These are phyloP conservation scores for Poeciliopsis presidionis DNA, from an alignment of 2,797 vertebrate species.

Conservation along the genomic window DNA sequence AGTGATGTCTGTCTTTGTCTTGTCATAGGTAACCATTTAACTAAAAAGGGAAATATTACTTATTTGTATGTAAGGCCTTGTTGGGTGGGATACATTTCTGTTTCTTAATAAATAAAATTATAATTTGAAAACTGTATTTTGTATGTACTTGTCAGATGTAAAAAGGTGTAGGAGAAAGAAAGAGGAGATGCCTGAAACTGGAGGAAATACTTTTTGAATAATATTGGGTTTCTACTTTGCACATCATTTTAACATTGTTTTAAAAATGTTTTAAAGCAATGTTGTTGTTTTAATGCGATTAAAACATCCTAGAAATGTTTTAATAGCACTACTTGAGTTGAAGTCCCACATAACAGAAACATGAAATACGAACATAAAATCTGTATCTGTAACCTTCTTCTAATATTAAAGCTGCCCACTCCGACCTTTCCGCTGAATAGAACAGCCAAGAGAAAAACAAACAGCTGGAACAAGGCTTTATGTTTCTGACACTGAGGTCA, in stretches of 20 bases:
- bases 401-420: too few species aligned
- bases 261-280: neutral
- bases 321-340: neutral
- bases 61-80: neutral
- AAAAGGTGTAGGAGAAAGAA: neutral
- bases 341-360: neutral
- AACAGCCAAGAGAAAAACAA: neutral
- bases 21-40: neutral
- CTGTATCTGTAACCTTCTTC: neutral
- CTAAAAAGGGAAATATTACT: neutral
- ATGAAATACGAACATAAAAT: neutral
- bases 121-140: neutral
- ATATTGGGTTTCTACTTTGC: neutral
- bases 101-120: neutral
- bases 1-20: neutral
- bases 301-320: neutral
- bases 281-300: too few species aligned
- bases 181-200: neutral
- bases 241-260: neutral
- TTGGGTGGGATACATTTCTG: neutral
- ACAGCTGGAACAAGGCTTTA: neutral
- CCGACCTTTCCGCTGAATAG: neutral
- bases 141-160: neutral
- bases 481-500: slow-evolving; percentile 21
- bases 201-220: neutral